Evolutionary conservation across 2,888 invertebrate genomes (phyloP).

Genomic region (Tetragnatha montana): DNA sequence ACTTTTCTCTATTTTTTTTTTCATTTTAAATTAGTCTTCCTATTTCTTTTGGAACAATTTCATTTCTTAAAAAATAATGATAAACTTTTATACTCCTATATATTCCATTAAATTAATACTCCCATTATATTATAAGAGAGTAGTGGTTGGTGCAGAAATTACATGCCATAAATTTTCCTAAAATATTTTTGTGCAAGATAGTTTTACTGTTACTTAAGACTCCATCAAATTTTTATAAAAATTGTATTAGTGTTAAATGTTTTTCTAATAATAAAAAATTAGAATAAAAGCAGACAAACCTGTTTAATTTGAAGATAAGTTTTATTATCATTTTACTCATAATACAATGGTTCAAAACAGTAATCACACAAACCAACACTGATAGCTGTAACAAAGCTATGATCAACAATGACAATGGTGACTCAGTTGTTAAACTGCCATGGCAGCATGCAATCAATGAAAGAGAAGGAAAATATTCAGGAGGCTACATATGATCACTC

Average conservation of each 20-base stretch:
- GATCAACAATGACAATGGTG: constrained; percentile 64
- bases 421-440: constrained; percentile 31
- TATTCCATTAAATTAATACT: too few species aligned
- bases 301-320: constrained; percentile 40
- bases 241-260: background rate
- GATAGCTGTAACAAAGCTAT: constrained; percentile 67
- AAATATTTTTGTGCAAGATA: too few species aligned
- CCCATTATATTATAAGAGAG: too few species aligned
- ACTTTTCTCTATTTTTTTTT: too few species aligned
- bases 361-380: constrained; percentile 60
- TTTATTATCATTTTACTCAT: constrained; percentile 59
- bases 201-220: too few species aligned
- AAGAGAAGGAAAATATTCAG: constrained; percentile 25
- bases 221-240: too few species aligned
- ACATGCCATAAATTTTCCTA: too few species aligned
- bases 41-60: too few species aligned
- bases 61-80: too few species aligned
- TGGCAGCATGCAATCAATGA: constrained; percentile 42
- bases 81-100: too few species aligned
- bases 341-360: constrained; percentile 66
- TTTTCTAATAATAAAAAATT: background rate
- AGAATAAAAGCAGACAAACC: background rate
- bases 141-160: too few species aligned
- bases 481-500: constrained; percentile 30
- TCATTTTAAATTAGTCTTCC: too few species aligned